Base-by-base conservation (phyloP, 2,113 vertebrate species). In the Thamnophis sirtalis region DNA sequence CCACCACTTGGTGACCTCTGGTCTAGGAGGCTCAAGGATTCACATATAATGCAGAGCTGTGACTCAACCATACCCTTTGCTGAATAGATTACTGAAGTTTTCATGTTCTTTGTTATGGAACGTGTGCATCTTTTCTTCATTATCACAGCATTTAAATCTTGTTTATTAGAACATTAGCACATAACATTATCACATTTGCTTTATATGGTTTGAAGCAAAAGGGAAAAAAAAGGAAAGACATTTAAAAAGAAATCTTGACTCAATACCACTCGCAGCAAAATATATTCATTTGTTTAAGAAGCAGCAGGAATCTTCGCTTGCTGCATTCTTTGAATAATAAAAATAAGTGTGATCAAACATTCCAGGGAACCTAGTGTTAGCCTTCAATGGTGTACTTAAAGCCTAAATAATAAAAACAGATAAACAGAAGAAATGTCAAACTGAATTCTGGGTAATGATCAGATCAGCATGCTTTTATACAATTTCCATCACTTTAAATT, bases 401-500 rank as follows among this genome's bases (percentile, higher is more conserved):
- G 94, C 97, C 95, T 95, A 94, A 94, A 97, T 96, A 97, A 97
- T 97, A 96, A 96, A 96, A 96, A 96, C 93, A 96, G 93, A 96
- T 96, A 97, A 96, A 96, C 96, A 94, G 95, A 97, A 96, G 96
- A 96, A 96, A 97, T 94, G 96, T 97, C 96, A 96, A 96, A 92
- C 94, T 95, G 96, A 97, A 98, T 98, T 97, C 97, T 98, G 97
- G 98, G 98, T 98, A 98, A 98, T 98, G 98, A 98, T 98, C 98
- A 98, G 98, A 98, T 98, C 98, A 98, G 98, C 98, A 98, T 97
- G 98, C 97, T 98, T 98, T 97, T 97, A 97, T 98, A 98, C 98
- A 98, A 98, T 98, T 98, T 98, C 98, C 97, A 98, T 98, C 98
- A 98, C 98, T 99, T 98, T 98, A 98, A 98, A 99, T 99, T 99